A percentile compares a stretch with the other conserved stretches of the same genome.
These are phyloP conservation scores for Galaxias olidus DNA, from an alignment of 2,797 vertebrate species.

Conservation along the genomic window DNA sequence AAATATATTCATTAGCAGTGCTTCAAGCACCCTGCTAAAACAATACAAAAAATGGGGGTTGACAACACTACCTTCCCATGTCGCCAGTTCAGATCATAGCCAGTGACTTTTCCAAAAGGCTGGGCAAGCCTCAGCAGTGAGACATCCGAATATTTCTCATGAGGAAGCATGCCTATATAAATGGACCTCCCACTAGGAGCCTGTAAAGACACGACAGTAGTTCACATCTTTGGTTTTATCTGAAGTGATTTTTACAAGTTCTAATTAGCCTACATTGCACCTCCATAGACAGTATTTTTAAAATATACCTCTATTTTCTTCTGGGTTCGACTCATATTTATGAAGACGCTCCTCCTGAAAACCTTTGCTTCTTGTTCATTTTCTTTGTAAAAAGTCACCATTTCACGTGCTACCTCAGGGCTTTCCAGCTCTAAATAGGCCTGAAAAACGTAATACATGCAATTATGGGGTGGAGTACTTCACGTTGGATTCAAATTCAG, in stretches of 20 bases:
- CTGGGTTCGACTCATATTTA: conserved; percentile 28
- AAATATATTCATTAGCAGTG: background rate
- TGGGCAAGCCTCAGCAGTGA: conserved; percentile 38
- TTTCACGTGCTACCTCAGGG: conserved; percentile 37
- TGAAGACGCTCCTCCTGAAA: conserved; percentile 35
- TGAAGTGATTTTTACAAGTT: no score
- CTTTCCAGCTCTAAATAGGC: conserved; percentile 51
- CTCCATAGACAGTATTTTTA: no score
- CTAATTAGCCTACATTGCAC: no score
- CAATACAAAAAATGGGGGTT: background rate
- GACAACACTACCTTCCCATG: conserved; percentile 36
- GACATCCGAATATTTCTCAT: conserved; percentile 31
- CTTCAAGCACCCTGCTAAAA: no score
- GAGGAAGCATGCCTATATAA: conserved; percentile 49
- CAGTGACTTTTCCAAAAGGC: conserved; percentile 48
- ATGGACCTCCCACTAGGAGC: conserved; percentile 48
- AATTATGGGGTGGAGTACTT: no score
- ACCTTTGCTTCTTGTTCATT: conserved; percentile 32
- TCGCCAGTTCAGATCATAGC: conserved; percentile 38
- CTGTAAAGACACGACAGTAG: conserved; percentile 34
- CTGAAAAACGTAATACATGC: conserved; percentile 28
- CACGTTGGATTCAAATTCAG: no score
- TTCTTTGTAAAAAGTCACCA: conserved; percentile 42
- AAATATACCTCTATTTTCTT: conserved; percentile 46
- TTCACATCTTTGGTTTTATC: no score